Evolutionary conservation across 2,797 vertebrate genomes (phyloP).

Genomic region (Hylomyscus alleni): DNA sequence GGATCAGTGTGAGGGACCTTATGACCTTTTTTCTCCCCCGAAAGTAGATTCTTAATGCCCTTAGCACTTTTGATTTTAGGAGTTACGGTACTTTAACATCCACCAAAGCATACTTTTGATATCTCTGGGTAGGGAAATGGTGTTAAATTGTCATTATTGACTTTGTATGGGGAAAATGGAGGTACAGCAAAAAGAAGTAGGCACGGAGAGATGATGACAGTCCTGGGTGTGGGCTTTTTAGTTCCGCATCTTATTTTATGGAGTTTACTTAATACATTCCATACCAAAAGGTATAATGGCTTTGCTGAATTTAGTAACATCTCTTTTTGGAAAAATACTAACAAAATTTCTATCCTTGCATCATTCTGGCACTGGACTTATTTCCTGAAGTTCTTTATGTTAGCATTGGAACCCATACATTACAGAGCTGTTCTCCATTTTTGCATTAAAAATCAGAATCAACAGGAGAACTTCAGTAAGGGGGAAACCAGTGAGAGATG

Average conservation of each 20-base stretch:
- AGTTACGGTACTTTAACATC: conserved; percentile 25
- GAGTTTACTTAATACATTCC: neutral
- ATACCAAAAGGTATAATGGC: neutral
- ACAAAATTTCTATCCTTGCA: neutral
- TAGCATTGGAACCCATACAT: neutral
- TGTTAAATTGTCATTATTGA: conserved; percentile 38
- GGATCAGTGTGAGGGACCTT: neutral
- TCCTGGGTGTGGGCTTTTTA: neutral
- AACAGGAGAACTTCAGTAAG: neutral
- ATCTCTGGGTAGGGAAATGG: neutral
- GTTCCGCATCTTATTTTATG: conserved; percentile 1
- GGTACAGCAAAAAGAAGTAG: neutral
- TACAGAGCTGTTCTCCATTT: neutral
- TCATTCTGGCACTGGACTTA: neutral
- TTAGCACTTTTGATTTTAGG: conserved; percentile 65
- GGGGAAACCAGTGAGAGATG: neutral
- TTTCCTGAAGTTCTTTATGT: conserved; percentile 23
- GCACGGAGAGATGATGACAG: neutral
- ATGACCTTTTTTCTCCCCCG: neutral
- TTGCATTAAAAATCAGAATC: neutral
- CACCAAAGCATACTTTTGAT: neutral
- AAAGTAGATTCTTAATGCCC: neutral
- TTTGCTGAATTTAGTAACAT: conserved; percentile 21
- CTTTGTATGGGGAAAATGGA: neutral
- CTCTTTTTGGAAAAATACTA: conserved; percentile 27